Evolutionary conservation across 2,113 vertebrate genomes (phyloP).

Genomic region (Alligator mississippiensis): DNA sequence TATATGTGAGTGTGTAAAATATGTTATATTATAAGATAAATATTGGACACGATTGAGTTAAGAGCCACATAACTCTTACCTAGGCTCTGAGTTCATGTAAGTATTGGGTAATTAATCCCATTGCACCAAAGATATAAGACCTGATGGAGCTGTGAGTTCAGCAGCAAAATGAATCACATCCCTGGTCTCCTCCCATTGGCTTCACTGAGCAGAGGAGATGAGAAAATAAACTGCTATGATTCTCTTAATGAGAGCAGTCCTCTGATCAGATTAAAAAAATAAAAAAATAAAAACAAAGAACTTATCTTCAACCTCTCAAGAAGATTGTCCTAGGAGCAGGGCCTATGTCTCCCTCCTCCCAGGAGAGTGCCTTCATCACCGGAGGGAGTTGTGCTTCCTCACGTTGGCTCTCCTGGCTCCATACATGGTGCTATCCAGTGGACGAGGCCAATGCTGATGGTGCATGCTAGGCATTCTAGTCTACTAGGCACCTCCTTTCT

Average conservation of each 20-base stretch:
- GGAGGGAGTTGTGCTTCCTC: too few species aligned
- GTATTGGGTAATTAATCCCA: not conserved
- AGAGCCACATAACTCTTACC: accelerated
- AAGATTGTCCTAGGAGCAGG: not conserved
- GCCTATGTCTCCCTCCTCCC: too few species aligned
- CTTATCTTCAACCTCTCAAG: not conserved
- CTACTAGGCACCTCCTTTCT: too few species aligned
- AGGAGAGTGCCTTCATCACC: too few species aligned
- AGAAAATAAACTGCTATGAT: not conserved
- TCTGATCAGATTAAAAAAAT: not conserved
- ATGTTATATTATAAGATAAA: too few species aligned
- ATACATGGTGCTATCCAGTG: too few species aligned
- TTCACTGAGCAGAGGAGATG: not conserved
- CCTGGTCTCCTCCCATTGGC: not conserved
- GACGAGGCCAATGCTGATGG: too few species aligned
- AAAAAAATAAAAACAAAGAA: not conserved
- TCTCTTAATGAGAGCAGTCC: not conserved
- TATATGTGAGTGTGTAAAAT: too few species aligned
- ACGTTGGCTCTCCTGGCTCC: too few species aligned
- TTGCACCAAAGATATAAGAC: not conserved
- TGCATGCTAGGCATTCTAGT: too few species aligned
- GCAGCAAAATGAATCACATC: accelerated
- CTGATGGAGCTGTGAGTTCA: not conserved
- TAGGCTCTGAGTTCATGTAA: not conserved
- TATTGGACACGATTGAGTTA: not conserved